Evolutionary conservation across 2,797 vertebrate species (phyloP).

Genomic region (Chromobotia macracanthus): DNA sequence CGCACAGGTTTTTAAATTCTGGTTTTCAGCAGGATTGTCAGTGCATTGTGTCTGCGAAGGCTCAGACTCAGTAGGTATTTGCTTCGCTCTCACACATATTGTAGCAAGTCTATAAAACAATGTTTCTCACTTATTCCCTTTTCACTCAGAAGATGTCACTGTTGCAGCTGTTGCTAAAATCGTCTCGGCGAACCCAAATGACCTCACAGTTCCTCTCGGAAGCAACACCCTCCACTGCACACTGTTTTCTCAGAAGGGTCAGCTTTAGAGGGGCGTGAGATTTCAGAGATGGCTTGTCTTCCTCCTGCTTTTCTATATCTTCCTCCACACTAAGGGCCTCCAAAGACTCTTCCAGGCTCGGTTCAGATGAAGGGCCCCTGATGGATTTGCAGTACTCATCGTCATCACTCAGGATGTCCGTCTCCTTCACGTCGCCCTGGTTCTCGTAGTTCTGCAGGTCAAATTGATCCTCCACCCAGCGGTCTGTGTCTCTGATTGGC

Average conservation of each 20-base stretch:
- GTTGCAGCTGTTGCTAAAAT: conserved; percentile 82
- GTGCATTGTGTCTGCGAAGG: conserved; percentile 23
- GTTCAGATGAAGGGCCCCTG: conserved; percentile 72
- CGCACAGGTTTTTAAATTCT: conserved; percentile 3
- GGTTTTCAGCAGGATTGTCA: conserved; percentile 42
- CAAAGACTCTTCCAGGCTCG: conserved; percentile 77
- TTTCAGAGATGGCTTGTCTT: conserved; percentile 50
- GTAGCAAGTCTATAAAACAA: conserved; percentile 1
- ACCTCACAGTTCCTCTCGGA: conserved; percentile 78
- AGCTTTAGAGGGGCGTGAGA: conserved; percentile 75
- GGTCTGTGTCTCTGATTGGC: conserved; percentile 86
- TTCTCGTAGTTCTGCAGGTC: conserved; percentile 88
- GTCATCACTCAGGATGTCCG: conserved; percentile 96
- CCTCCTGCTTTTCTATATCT: conserved; percentile 32
- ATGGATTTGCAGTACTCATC: conserved; percentile 91
- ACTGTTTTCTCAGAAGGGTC: conserved; percentile 86
- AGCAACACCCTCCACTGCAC: conserved; percentile 76
- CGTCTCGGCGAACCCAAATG: conserved; percentile 91
- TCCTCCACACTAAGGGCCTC: conserved; percentile 75
- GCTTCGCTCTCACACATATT: not conserved
- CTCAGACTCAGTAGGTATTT: not conserved
- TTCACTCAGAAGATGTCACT: conserved; percentile 74
- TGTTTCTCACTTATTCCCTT: not conserved
- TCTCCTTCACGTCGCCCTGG: conserved; percentile 88
- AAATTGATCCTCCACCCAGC: conserved; percentile 96